Base-by-base conservation (phyloP, 1,140 invertebrate species). In the Sitobion miscanthi region DNA sequence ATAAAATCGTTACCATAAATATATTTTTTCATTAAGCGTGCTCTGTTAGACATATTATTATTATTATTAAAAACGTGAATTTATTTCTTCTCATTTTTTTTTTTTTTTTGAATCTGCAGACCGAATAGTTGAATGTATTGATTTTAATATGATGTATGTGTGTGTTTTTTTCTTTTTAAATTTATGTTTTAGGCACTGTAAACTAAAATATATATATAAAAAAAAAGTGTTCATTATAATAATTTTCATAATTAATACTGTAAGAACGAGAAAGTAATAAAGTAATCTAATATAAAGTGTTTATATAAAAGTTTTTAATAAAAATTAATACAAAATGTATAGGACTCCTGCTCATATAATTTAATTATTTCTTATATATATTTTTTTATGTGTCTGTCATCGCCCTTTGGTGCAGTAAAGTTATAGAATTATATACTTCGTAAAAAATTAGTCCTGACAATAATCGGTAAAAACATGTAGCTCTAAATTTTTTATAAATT, bases 211-310 rank as follows among this genome's bases (percentile, higher is more conserved):
- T 30, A 42, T 42, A 30, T 62, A 62, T 23, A 62, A 17, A 69
- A 69, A 69, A 69, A 77, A 77, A n/a, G 30, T 77, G 62, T 77
- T 77, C 62, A 77, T 77, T 77, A n/a, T 77, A 77, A n/a, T 77
- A 77, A n/a, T 77, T 77, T 77, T 17, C 62, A 77, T 77, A n/a
- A n/a, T 77, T 35, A 77, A 77, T 77, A n/a, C 14, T n/a, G 1
- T 17, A n/a, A n/a, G 62, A 69, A 77, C 30, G n/a, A 77, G 11
- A 57, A n/a, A 77, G 62, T 77, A 77, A 14, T 77, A 77, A 77
- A 77, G 30, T n/a, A 77, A 77, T 77, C 4, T n/a, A 77, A 77
- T 35, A n/a, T 77, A 77, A 77, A 77, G 62, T 62, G 30, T 77
- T n/a, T 77, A 77, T 77, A 77, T 17, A 77, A 77, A 77, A 77